Evolutionary conservation across 1,140 invertebrate genomes (phyloP), one percentile per base, ranked within the genome.

Genomic region (Arctopsyche grandis): DNA sequence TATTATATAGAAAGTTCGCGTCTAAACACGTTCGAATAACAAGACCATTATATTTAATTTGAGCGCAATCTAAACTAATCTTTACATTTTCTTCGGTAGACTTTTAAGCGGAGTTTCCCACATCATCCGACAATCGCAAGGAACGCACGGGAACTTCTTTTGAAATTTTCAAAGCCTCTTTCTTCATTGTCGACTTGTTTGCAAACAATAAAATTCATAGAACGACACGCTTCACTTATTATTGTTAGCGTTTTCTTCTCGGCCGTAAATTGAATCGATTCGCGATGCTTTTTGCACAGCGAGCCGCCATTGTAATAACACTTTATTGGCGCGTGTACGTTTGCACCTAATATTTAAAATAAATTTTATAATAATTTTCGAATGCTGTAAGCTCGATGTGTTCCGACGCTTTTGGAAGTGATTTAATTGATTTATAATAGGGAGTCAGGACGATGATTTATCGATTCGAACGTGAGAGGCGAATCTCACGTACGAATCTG

Each of bases 341-440:
- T n/a, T n/a, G n/a, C n/a, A n/a, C n/a, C n/a, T n/a, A n/a, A n/a
- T 38, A 38, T 38, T 38, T 38, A 38, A 38, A 38, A 38, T 7
- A 38, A 38, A 38, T 38, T 38, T 38, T n/a, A n/a, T n/a, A 38
- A 38, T 38, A 38, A 1, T 1, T 38, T 38, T 38, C 1, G 29
- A 38, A 38, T 38, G n/a, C n/a, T n/a, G n/a, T n/a, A n/a, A n/a
- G n/a, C n/a, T n/a, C n/a, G 29, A 38, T 38, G 7, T 38, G 3
- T 38, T 38, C 7, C 7, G 1, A 38, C 29, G 7, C 7, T 38
- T 38, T 38, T 4, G 3, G 29, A 4, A 29, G 38, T 16, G 26
- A 71, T 71, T 71, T 71, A 71, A 71, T 71, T 71, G 69, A 71
- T 71, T 71, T 44, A 71, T 9, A 71, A 71, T 7, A 22, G 69